Percentiles rank a stretch among this genome's conserved stretches.
Evolutionary conservation across 2,888 invertebrate genomes (phyloP).

Genomic region (Odontothrips loti): DNA sequence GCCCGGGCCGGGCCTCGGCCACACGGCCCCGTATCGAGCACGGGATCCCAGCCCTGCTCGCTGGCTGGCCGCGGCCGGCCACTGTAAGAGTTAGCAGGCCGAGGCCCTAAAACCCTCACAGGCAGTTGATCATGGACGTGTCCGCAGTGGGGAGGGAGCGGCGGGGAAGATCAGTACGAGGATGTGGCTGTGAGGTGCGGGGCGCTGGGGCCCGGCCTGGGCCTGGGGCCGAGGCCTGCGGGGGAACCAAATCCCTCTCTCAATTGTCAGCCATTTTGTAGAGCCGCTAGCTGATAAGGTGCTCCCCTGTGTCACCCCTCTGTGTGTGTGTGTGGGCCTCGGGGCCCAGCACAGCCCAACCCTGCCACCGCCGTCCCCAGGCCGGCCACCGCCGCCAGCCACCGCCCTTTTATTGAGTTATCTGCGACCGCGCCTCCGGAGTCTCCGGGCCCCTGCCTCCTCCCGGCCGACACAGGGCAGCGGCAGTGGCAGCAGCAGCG

Average conservation of each 20-base stretch:
- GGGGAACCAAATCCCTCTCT: slow-evolving; percentile 18
- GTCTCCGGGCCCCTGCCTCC: too few species aligned
- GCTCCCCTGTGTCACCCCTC: background rate
- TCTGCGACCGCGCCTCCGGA: background rate
- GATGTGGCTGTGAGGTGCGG: too few species aligned
- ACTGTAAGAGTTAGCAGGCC: too few species aligned
- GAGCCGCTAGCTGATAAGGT: background rate
- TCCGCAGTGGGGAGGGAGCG: too few species aligned
- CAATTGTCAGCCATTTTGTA: slow-evolving; percentile 22
- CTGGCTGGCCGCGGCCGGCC: too few species aligned
- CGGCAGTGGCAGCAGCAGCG: background rate
- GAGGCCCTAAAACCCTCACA: too few species aligned
- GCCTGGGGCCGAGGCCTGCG: background rate
- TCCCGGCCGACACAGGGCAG: background rate
- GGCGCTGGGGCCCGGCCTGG: too few species aligned
- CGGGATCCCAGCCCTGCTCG: too few species aligned
- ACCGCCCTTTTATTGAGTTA: slow-evolving; percentile 17
- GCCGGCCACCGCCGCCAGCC: background rate
- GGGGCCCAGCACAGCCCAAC: background rate
- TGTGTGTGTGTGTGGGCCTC: background rate
- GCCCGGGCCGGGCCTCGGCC: too few species aligned
- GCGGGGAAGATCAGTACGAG: too few species aligned
- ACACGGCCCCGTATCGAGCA: too few species aligned
- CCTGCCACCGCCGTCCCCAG: background rate
- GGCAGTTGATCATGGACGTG: too few species aligned